Evolutionary conservation across 2,113 vertebrate species (phyloP).

Genomic region (Dipodomys stephensi): DNA sequence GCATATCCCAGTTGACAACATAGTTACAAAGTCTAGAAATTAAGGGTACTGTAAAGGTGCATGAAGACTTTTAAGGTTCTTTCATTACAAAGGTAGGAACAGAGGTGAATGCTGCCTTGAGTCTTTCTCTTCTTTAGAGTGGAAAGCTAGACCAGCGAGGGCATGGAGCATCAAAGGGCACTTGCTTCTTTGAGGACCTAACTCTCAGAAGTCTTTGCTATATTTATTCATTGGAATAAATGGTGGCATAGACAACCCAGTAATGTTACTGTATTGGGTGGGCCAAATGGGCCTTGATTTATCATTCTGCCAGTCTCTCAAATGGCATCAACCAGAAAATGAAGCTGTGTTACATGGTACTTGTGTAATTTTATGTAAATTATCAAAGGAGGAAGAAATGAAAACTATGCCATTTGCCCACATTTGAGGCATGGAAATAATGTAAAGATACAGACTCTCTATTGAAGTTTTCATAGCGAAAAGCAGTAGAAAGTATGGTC

Average conservation of each 20-base stretch:
- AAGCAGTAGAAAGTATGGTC: not conserved
- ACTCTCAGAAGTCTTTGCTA: not conserved
- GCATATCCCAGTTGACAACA: not conserved
- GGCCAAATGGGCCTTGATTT: not conserved
- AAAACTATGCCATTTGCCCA: not conserved
- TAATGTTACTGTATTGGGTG: not conserved
- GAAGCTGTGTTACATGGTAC: not conserved
- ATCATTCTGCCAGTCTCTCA: not conserved
- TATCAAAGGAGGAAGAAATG: not conserved
- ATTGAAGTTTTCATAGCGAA: constrained; percentile 26
- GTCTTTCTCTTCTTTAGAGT: not conserved
- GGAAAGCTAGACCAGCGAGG: not conserved
- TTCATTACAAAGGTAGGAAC: not conserved
- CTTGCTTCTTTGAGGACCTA: not conserved
- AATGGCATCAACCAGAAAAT: not conserved
- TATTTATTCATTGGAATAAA: not conserved
- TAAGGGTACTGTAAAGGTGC: not conserved
- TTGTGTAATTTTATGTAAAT: constrained; percentile 25
- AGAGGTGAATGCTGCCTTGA: not conserved
- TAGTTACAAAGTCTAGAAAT: not conserved
- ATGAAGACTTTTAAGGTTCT: not conserved
- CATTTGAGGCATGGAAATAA: not conserved
- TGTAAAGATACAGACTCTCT: not conserved
- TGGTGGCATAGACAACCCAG: not conserved
- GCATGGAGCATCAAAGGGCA: not conserved